Base-by-base conservation (phyloP, 2,797 vertebrate species). In the Eutrigla gurnardus region DNA sequence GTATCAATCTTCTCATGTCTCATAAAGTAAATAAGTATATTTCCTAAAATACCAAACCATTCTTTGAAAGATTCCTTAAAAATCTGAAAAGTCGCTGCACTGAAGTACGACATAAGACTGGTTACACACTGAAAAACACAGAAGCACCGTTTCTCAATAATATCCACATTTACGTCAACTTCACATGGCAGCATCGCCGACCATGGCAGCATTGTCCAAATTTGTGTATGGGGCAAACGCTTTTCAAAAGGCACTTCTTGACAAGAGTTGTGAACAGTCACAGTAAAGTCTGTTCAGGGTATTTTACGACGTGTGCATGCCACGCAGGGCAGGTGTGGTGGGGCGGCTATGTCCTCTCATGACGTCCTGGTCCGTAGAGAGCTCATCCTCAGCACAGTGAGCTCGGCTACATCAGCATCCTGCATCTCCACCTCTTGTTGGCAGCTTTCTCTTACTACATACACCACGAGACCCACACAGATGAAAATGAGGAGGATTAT, bases 401-500 rank as follows among this genome's bases (percentile, higher is more conserved):
- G 92, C 87, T 94, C 92, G 1, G 91, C 91, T 74, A 91, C 91
- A 62, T 94, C 86, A 79, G 91, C 74, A 71, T 94, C 93, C 80
- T 91, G 90, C 82, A 93, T 89, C 69, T 91, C 89, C 68, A 84
- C 70, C 58, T 94, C 92, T 65, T 92, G 91, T 10, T 91, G 83
- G 89, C 93, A 95, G 84, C 93, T 94, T 77, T 94, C 91, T 92
- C 93, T 91, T 82, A 94, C 86, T 52, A 94, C 91, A 82, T 94
- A 93, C 60, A 94, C 91, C 76, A 95, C 80, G 67, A 95, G 94
- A 90, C 93, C 93, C 88, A 91, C 80, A 89, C 94, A 95, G 92
- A 95, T 94, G 87, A 93, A 93, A 77, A 94, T 93, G 75, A 95
- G 94, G 77, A 94, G 92, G 80, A 91, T 61, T 73, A 95, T 94